Percentiles rank a stretch among this genome's conserved stretches.
phyloP scores from a whole-genome alignment of 2,113 vertebrate genomes.

The Pituophis catenifer region DNA sequence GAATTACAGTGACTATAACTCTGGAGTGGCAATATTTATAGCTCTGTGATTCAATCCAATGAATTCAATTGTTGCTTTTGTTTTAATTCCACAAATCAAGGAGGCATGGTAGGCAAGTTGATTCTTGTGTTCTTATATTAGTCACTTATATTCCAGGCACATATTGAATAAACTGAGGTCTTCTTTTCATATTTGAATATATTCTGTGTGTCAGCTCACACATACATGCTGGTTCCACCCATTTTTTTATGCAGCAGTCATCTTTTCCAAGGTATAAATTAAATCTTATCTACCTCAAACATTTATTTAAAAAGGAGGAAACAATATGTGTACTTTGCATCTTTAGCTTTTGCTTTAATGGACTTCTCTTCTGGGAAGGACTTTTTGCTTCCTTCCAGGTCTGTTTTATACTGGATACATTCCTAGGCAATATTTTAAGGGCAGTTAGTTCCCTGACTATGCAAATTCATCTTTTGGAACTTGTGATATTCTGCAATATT shows the following conservation, averaged over 20 bases:
- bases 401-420: background rate
- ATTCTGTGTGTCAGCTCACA: conserved; percentile 56
- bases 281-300: conserved; percentile 27
- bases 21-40: background rate
- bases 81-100: conserved; percentile 2
- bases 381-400: background rate
- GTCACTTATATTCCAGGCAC: conserved; percentile 22
- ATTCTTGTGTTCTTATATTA: background rate
- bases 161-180: conserved; percentile 50
- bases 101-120: background rate
- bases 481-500: background rate
- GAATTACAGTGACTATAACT: background rate
- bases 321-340: background rate
- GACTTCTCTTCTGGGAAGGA: background rate
- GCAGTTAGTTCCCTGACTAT: background rate
- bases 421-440: background rate
- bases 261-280: conserved; percentile 66
- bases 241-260: conserved; percentile 49
- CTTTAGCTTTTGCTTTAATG: background rate
- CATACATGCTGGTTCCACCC: conserved; percentile 45
- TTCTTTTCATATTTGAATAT: conserved; percentile 52
- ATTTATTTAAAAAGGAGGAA: background rate
- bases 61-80: background rate
- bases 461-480: background rate
- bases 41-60: background rate